Base-by-base conservation (phyloP, 2,797 vertebrate genomes). In the Sebastes goodei region DNA sequence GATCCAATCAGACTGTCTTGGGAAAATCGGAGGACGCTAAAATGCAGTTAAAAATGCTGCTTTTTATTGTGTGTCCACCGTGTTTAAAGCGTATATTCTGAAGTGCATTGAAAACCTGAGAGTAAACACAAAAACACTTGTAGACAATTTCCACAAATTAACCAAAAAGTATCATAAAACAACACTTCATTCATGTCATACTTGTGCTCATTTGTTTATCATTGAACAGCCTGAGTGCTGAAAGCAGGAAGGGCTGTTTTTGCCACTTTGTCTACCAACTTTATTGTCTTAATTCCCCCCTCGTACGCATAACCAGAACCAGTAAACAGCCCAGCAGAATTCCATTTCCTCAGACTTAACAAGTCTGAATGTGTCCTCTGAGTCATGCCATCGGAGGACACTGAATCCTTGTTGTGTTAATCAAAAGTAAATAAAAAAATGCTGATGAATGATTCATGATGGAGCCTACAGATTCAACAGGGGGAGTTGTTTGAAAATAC, bases 361-460 rank as follows among this genome's bases (percentile, higher is more conserved):
- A 74, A 17, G 30, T 78, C 29, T 72, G 20, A 76, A 70, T 49
- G 49, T 10, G 46, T 71, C 52, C 30, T 56, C 25, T 52, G 59
- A 71, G 64, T 63, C 56, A 32, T 68, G 35, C 69, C 62, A 68
- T 21, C 42, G 20, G 67, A 86, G 78, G 62, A 84, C 62, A 79
- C 17, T 35, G 10, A 78, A 83, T 77, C 60, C 61, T 69, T 70
- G 59, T 42, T 74, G 74, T 53, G 65, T 74, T 82, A 57, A 81
- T 85, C 46, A 85, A 83, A 84, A 80, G 27, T 73, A 85, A 86
- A 83, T 86, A 11, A 82, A 81, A 74, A 60, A 69, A 71, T 71
- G 60, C 71, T 60, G 53, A 86, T 68, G 29, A 83, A 81, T 78
- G 25, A 85, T 77, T 79, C 33, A 83, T 49, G 46, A 77, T 27